Conservation (phyloP, 2,797 vertebrate genomes). For the Xenops minutus region DNA sequence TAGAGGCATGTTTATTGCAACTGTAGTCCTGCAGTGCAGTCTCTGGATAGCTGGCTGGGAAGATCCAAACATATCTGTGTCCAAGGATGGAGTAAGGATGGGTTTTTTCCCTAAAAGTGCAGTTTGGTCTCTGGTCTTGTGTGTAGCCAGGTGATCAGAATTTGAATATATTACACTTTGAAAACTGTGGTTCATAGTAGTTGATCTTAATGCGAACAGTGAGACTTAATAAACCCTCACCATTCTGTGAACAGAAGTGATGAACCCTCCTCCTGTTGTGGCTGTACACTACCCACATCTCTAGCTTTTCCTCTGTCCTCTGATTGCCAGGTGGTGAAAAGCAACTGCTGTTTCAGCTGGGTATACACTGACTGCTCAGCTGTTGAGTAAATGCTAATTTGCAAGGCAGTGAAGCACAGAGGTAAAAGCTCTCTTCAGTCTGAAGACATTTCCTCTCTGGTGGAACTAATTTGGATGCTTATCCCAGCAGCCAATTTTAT, state of each 20-base stretch:
- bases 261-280: neutral
- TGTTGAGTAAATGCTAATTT: neutral
- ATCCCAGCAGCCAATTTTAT: neutral
- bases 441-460: neutral
- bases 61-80: neutral
- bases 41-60: neutral
- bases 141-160: neutral
- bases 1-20: neutral
- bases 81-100: neutral
- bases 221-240: neutral
- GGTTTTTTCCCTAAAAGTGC: neutral
- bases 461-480: neutral
- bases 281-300: neutral
- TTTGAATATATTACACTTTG: neutral
- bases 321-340: neutral
- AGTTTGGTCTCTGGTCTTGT: neutral
- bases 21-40: neutral
- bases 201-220: neutral
- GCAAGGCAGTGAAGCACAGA: neutral
- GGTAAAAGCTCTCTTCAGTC: neutral
- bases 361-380: neutral
- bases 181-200: neutral
- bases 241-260: neutral
- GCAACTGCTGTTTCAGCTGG: neutral
- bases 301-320: neutral